phyloP scores from a whole-genome alignment of 2,888 invertebrate genomes.

The Druceiella hillmani region DNA sequence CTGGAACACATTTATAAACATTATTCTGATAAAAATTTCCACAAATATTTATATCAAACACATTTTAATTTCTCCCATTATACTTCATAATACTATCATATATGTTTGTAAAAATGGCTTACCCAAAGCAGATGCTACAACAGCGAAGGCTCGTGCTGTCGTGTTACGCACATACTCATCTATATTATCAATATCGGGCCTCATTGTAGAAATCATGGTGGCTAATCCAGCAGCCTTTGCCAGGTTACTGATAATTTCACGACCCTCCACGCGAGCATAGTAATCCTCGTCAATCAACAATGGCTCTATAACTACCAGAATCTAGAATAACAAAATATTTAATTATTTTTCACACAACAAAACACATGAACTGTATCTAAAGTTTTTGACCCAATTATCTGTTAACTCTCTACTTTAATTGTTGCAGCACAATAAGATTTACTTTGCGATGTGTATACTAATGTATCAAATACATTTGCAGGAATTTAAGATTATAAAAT shows the following conservation, averaged over 20 bases:
- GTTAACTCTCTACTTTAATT: no score
- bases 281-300: slow-evolving; percentile 99
- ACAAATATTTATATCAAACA: no score
- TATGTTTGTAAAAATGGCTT: slow-evolving; percentile 15
- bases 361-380: no score
- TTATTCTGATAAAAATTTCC: no score
- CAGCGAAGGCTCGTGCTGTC: slow-evolving; percentile 99
- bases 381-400: no score
- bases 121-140: slow-evolving; percentile 97
- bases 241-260: slow-evolving; percentile 98
- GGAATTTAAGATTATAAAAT: no score
- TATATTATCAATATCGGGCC: slow-evolving; percentile 99
- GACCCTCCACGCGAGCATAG: slow-evolving; percentile 98
- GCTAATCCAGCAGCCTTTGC: slow-evolving; percentile 99
- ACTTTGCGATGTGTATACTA: no score
- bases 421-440: no score
- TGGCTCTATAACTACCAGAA: slow-evolving; percentile 98
- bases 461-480: no score
- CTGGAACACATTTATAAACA: no score
- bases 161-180: slow-evolving; percentile 99
- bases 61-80: background rate
- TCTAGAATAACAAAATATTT: slow-evolving; percentile 44
- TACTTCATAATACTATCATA: background rate
- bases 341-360: no score
- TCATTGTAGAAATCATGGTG: slow-evolving; percentile 99